Conservation (phyloP, 2,888 invertebrate species). For the Syritta pipiens region DNA sequence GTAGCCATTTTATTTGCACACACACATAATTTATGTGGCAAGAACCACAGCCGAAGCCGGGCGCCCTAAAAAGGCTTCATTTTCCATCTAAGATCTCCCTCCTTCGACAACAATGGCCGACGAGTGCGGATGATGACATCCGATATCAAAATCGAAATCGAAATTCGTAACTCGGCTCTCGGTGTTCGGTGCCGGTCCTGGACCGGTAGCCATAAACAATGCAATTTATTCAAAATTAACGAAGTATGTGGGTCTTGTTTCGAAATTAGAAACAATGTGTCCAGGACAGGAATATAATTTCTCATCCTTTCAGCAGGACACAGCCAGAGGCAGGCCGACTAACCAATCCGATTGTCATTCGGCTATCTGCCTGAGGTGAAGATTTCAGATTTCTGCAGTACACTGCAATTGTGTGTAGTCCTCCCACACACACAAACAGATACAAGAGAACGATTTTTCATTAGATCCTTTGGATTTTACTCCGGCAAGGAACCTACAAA, state of each 20-base stretch:
- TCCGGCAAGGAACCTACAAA: no score
- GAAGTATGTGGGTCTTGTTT: slow-evolving; percentile 13
- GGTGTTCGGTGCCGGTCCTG: neutral
- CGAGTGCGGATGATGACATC: slow-evolving; percentile 42
- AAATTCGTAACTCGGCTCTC: no score
- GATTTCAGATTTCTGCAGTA: no score
- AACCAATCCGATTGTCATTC: no score
- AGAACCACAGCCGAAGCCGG: no score
- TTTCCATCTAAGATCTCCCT: neutral
- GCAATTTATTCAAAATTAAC: slow-evolving; percentile 40
- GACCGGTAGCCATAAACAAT: slow-evolving; percentile 15
- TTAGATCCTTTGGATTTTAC: no score
- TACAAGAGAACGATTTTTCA: no score
- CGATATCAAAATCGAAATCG: slow-evolving; percentile 30
- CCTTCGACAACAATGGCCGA: slow-evolving; percentile 14
- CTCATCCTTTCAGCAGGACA: no score
- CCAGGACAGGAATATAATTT: neutral
- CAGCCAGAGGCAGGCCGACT: no score
- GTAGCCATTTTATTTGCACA: slow-evolving; percentile 24
- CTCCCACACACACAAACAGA: no score
- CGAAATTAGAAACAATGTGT: neutral
- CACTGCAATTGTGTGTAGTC: no score
- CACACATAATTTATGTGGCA: slow-evolving; percentile 23
- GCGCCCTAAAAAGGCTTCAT: slow-evolving; percentile 2
- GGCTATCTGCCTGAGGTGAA: no score